Evolutionary conservation across 1,140 invertebrate genomes (phyloP).

Genomic region (Zaprionus nigranus): DNA sequence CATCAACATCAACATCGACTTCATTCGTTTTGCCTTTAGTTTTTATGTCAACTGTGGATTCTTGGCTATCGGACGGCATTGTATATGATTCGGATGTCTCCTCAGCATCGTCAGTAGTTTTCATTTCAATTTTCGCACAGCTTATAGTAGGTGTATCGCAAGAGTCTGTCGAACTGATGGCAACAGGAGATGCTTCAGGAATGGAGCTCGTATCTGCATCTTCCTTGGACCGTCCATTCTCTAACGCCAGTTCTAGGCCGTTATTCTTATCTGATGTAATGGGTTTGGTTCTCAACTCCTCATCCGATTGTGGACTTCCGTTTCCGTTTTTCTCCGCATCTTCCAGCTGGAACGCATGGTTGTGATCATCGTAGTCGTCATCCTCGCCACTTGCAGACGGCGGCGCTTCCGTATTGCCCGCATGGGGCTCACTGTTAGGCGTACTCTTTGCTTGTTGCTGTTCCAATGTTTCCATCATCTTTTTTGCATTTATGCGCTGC

Average conservation of each 20-base stretch:
- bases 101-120: background rate
- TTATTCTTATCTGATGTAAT: slow-evolving; percentile 1
- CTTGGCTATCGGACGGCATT: background rate
- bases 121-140: slow-evolving; percentile 1
- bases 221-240: slow-evolving; percentile 25
- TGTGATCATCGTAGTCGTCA: slow-evolving; percentile 61
- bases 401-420: slow-evolving; percentile 36
- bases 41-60: slow-evolving; percentile 20
- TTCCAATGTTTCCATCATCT: slow-evolving; percentile 73
- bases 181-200: background rate
- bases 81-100: slow-evolving; percentile 16
- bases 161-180: background rate
- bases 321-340: slow-evolving; percentile 24
- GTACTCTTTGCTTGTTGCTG: slow-evolving; percentile 64
- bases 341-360: slow-evolving; percentile 46
- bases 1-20: background rate
- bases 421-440: slow-evolving; percentile 58
- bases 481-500: slow-evolving; percentile 73
- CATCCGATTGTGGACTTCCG: background rate
- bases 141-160: background rate
- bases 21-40: background rate
- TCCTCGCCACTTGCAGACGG: slow-evolving; percentile 50
- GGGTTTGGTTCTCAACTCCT: slow-evolving; percentile 17
- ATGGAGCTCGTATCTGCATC: background rate
- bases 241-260: background rate